A percentile compares a stretch with the other conserved stretches of the same genome.
These are phyloP conservation scores for Brachyptera risi DNA, from an alignment of 2,888 invertebrate species.

Conservation along the genomic window DNA sequence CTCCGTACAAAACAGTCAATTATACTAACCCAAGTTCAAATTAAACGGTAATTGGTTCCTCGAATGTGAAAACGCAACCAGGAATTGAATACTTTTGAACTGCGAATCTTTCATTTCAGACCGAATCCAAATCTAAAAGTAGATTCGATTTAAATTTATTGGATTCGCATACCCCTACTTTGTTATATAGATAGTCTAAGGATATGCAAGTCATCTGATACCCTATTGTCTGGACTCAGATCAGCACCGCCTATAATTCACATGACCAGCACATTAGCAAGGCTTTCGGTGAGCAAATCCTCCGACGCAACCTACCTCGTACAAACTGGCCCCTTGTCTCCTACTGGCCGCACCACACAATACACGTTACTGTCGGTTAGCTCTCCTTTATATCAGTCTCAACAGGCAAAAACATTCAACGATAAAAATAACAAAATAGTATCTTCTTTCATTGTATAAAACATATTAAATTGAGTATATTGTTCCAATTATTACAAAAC, in stretches of 20 bases:
- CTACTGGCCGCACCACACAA: neutral
- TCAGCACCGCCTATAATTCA: conserved; percentile 1
- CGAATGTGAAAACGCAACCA: too few relatives aligned
- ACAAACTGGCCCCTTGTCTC: conserved; percentile 25
- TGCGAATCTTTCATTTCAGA: too few relatives aligned
- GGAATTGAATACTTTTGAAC: too few relatives aligned
- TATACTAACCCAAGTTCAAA: too few relatives aligned
- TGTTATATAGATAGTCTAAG: neutral
- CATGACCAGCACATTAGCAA: conserved; percentile 3
- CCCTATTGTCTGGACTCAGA: too few relatives aligned
- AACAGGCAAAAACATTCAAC: conserved; percentile 44
- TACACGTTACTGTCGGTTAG: too few relatives aligned
- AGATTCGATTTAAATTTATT: too few relatives aligned
- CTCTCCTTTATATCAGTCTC: conserved; percentile 49
- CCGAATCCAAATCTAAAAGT: too few relatives aligned
- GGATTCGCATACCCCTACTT: too few relatives aligned
- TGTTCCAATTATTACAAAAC: too few relatives aligned
- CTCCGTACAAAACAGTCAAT: too few relatives aligned
- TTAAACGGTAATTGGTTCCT: too few relatives aligned
- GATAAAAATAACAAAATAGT: conserved; percentile 33
- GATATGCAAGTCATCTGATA: neutral
- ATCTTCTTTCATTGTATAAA: conserved; percentile 23
- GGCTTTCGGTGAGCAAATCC: conserved; percentile 10
- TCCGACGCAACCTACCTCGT: neutral
- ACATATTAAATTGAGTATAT: conserved; percentile 1